Evolutionary conservation across 1,140 invertebrate species (phyloP), one percentile per base, ranked within the genome.

Genomic region (Caenorhabditis inopinata): DNA sequence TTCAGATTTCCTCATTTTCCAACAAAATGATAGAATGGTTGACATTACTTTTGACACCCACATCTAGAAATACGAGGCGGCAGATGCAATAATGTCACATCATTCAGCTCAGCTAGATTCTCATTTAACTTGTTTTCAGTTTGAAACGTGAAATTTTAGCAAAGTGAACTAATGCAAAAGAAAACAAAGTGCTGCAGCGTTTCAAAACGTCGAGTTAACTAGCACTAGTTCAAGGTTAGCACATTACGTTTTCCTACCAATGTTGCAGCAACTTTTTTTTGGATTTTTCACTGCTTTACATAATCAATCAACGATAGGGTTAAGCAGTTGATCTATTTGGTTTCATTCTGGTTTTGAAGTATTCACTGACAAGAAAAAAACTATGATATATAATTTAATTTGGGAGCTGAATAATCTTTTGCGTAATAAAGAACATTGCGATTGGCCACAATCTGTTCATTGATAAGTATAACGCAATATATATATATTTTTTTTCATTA

Each of bases 241-340:
- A 38, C 58, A 68, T 38, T 68, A 68, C 35, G 38, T 11, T 58
- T 68, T 68, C 58, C 58, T 68, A 68, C 38, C 58, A 68, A 68
- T 68, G 58, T 68, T 68, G 29, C 5, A 42, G 38, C n/a, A n/a
- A n/a, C 14, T 42, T 14, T 42, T 68, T n/a, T 68, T 12, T 1
- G 32, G 16, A 1, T n/a, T 38, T 38, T 32, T 38, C 58, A 38
- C 32, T 68, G 35, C 23, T 38, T 42, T 6, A 42, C 11, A 32
- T 68, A 2, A 68, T 68, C 58, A 38, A 38, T 68, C 32, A 68
- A n/a, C n/a, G n/a, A n/a, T n/a, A n/a, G n/a, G n/a, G n/a, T n/a
- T n/a, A n/a, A n/a, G n/a, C n/a, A n/a, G n/a, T n/a, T n/a, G n/a
- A n/a, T n/a, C n/a, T n/a, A n/a, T n/a, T n/a, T n/a, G n/a, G n/a